Base-by-base conservation (phyloP, 1,140 invertebrate species). In the Magallana ariakensis region DNA sequence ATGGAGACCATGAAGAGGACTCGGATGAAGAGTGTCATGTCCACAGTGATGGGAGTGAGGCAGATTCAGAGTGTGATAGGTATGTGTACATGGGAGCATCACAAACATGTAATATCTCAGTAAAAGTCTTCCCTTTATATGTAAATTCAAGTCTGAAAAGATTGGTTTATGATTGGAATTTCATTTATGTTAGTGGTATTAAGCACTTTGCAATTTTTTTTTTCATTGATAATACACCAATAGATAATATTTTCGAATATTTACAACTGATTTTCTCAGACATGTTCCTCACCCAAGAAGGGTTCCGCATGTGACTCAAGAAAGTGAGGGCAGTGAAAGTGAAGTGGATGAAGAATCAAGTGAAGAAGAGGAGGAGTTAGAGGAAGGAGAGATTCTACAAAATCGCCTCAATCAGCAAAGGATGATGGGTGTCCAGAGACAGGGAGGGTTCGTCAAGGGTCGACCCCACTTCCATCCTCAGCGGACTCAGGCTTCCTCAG, bases 1-100 rank as follows among this genome's bases (percentile, higher is more conserved):
- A 62, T 89, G 91, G 83, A 95, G 94, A 86, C 91, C 94, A 57
- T 95, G 66, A 75, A 75, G 95, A 53, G 94, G 95, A 90, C 91
- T 95, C 87, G 13, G 87, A 89, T 80, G 89, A 87, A 57, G 88
- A 89, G 53, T 87, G 87, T 66, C 85, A 89, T 81, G 90, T 84
- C 56, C 89, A 88, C 26, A 86, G 89, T 66, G 86, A 88, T 53
- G 84, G 85, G 53, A 88, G 88, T 83, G 85, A 86, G n/a, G 19
- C 84, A 26, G 86, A 90, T 58, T 53, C 82, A 75, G 85, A 86
- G 70, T 26, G 80, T 85, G 82, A 60, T 58, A 84, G 82, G 82
- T 84, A 83, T 8, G 60, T 62, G 33, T 46, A 46, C 33, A 46
- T 46, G 2, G 33, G 33, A 46, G 33, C 33, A 46, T 46, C 33